These are phyloP conservation scores for Nemurella pictetii DNA, from an alignment of 2,888 invertebrate genomes.

Conservation along the genomic window DNA sequence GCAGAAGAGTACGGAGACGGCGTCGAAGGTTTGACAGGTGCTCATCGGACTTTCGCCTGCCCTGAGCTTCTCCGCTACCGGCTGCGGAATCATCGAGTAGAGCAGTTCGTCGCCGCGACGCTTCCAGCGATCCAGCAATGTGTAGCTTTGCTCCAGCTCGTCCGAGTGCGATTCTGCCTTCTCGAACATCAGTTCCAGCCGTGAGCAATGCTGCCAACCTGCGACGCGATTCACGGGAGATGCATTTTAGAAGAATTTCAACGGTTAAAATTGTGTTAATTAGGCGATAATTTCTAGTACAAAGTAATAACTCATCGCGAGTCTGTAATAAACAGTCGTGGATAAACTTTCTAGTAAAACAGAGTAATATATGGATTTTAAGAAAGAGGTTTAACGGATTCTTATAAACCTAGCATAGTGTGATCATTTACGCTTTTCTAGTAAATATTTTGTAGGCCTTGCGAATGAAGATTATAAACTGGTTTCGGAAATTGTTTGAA, in stretches of 20 bases:
- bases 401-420: neutral
- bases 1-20: slow-evolving; percentile 78
- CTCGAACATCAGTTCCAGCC: slow-evolving; percentile 79
- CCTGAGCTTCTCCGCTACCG: slow-evolving; percentile 51
- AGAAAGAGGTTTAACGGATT: neutral
- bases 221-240: slow-evolving; percentile 51
- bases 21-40: slow-evolving; percentile 82
- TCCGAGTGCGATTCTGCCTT: slow-evolving; percentile 78
- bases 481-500: neutral
- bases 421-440: neutral
- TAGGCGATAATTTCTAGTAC: neutral
- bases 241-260: no score
- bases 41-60: slow-evolving; percentile 73
- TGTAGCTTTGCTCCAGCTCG: slow-evolving; percentile 76
- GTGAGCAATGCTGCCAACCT: slow-evolving; percentile 54
- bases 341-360: neutral
- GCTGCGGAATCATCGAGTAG: slow-evolving; percentile 85
- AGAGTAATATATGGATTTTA: neutral
- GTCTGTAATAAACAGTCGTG: neutral
- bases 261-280: neutral
- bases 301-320: neutral
- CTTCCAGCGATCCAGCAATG: slow-evolving; percentile 82
- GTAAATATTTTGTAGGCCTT: neutral
- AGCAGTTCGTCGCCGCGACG: slow-evolving; percentile 81
- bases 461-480: neutral